Conservation (phyloP, 2,888 invertebrate species). For the Dimorphilus gyrociliatus region DNA sequence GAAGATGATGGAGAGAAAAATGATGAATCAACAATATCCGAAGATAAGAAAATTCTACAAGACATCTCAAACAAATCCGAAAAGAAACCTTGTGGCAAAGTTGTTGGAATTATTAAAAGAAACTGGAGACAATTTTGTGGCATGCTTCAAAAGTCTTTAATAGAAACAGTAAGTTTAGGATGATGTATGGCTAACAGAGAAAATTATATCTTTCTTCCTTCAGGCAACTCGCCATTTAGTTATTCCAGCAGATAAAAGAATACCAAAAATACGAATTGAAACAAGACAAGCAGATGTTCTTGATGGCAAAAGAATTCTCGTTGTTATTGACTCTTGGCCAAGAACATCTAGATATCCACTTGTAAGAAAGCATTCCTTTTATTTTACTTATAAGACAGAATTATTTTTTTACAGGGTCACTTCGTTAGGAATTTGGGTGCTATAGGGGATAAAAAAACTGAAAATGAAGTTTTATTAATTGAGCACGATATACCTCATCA, state of each 20-base stretch:
- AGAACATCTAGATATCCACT: conserved; percentile 74
- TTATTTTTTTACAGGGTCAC: conserved; percentile 50
- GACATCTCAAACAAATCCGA: too few species aligned
- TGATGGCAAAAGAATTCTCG: conserved; percentile 69
- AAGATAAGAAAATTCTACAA: conserved; percentile 41
- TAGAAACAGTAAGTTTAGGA: conserved; percentile 39
- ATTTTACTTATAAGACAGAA: too few species aligned
- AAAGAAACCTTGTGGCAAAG: conserved; percentile 53
- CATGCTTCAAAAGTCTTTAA: conserved; percentile 60
- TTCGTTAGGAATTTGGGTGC: conserved; percentile 80
- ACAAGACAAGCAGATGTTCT: conserved; percentile 67
- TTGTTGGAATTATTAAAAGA: conserved; percentile 85
- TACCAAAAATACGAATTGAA: conserved; percentile 87
- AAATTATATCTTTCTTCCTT: conserved; percentile 4
- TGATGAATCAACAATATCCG: conserved; percentile 20
- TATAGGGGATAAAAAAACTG: conserved; percentile 81
- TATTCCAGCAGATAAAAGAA: conserved; percentile 77
- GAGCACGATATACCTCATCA: conserved; percentile 95
- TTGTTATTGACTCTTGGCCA: conserved; percentile 93
- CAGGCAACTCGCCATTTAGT: conserved; percentile 57
- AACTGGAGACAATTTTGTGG: conserved; percentile 98
- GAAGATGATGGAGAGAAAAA: conserved; percentile 40
- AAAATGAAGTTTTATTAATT: conserved; percentile 79
- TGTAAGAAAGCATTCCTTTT: too few species aligned
- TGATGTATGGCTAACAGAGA: neutral